Percentiles rank a stretch among this genome's conserved stretches.
These are phyloP conservation scores for Vanessa atalanta DNA, from an alignment of 1,140 invertebrate species.

Conservation along the genomic window DNA sequence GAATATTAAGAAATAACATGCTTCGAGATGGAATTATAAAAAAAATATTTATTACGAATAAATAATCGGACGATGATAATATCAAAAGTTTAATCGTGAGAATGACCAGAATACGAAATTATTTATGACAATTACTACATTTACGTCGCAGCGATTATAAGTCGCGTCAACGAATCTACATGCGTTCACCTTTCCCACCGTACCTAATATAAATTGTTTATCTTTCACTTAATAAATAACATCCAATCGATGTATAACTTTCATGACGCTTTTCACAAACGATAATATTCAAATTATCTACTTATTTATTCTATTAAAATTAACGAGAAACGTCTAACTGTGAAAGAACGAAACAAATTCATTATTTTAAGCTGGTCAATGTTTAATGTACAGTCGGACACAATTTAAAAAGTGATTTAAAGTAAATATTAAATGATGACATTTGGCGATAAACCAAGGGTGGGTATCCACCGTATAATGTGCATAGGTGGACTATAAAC, in stretches of 20 bases:
- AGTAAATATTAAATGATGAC: no score
- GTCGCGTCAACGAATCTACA: not conserved
- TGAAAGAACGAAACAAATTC: constrained; percentile 43
- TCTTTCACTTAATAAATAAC: constrained; percentile 41
- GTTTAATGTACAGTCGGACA: constrained; percentile 22
- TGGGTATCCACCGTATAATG: no score
- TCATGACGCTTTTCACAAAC: constrained; percentile 39
- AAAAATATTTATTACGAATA: not conserved
- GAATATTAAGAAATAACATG: constrained; percentile 4
- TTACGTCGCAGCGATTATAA: not conserved
- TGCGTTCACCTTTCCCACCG: not conserved
- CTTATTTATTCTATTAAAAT: constrained; percentile 33
- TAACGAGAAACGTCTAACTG: constrained; percentile 40
- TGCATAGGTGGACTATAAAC: no score
- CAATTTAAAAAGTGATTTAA: not conserved
- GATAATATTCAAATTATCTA: constrained; percentile 46
- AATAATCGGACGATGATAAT: not conserved
- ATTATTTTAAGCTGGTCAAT: constrained; percentile 38
- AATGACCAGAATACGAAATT: constrained; percentile 7
- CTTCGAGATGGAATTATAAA: not conserved
- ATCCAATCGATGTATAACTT: constrained; percentile 39
- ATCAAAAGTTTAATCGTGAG: not conserved
- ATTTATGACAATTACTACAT: constrained; percentile 3
- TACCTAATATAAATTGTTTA: constrained; percentile 1
- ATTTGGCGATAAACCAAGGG: no score